Evolutionary conservation across 1,140 invertebrate genomes (phyloP), one percentile per base, ranked within the genome.

Genomic region (Drosophila arizonae): DNA sequence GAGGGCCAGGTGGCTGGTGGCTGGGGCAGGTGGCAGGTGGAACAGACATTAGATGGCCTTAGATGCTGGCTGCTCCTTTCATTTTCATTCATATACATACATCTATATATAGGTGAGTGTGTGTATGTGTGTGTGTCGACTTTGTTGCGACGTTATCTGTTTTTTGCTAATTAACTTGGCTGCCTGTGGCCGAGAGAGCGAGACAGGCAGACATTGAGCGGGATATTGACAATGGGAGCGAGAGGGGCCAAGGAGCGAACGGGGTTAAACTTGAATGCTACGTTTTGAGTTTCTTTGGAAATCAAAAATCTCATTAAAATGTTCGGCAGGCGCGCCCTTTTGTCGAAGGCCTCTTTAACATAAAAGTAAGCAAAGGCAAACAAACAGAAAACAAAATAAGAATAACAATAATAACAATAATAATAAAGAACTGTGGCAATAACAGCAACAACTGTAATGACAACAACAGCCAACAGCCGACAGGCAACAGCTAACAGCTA

Each of bases 101-200:
- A 24, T 24, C 21, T 24, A 2, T 24, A 24, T 24, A 48, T 21
- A 26, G 11, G 11, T 55, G 11, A 54, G 36, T 52, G 33, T 72
- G 77, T 17, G 15, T 17, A 2, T 9, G 15, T 46, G n/a, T 46
- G 15, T 46, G 11, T 15, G n/a, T 46, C 15, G n/a, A 46, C 43
- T 46, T 85, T 85, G 69, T 85, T 67, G 81, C 72, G 81, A 86
- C 81, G 81, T 71, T 85, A 85, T 85, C 81, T 85, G 81, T 77
- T 85, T 85, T 86, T 85, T 85, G 81, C 81, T 85, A 85, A 85
- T 85, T 85, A 85, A 86, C 81, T 85, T 86, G 81, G 81, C 77
- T 84, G 81, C 73, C 68, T 85, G 65, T 77, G 79, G 52, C 80
- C 68, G 62, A 61, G 68, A 61, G 55, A 65, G 66, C 33, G 17